Conservation (phyloP, 2,888 invertebrate species). For the Lithophane ornitopus region DNA sequence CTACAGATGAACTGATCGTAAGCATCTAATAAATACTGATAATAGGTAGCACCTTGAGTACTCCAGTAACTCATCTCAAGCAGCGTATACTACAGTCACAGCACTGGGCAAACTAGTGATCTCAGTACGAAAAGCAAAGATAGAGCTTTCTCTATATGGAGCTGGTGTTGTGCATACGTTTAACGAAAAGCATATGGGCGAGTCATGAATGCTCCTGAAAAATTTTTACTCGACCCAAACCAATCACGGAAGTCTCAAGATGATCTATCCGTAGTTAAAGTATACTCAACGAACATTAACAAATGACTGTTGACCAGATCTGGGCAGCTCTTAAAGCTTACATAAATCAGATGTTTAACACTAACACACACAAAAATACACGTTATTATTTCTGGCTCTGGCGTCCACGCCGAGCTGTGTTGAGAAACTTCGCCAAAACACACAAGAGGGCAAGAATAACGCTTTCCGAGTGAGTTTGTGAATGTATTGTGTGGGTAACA, state of each 20-base stretch:
- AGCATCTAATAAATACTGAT: background rate
- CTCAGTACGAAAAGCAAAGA: background rate
- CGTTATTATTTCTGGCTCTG: slow-evolving; percentile 57
- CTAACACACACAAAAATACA: slow-evolving; percentile 45
- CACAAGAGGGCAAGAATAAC: slow-evolving; percentile 55
- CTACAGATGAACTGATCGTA: background rate
- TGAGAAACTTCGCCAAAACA: slow-evolving; percentile 50
- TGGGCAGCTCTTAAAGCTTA: slow-evolving; percentile 38
- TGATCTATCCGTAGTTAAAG: slow-evolving; percentile 29
- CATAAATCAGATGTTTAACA: slow-evolving; percentile 61
- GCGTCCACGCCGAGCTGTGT: slow-evolving; percentile 17
- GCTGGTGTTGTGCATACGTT: background rate
- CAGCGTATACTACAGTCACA: background rate
- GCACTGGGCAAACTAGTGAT: background rate
- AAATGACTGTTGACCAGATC: slow-evolving; percentile 54
- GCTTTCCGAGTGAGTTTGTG: slow-evolving; percentile 40
- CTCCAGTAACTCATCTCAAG: background rate
- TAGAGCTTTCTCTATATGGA: background rate
- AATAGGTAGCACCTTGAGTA: background rate
- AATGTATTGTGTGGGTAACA: slow-evolving; percentile 41
- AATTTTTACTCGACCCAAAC: background rate
- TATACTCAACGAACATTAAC: slow-evolving; percentile 40
- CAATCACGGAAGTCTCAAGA: slow-evolving; percentile 8
- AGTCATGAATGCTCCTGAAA: background rate
- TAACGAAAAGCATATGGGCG: background rate